These are phyloP conservation scores for Halichondria panicea DNA, from an alignment of 37 sponge, comb jelly and placozoan species.

Conservation along the genomic window DNA sequence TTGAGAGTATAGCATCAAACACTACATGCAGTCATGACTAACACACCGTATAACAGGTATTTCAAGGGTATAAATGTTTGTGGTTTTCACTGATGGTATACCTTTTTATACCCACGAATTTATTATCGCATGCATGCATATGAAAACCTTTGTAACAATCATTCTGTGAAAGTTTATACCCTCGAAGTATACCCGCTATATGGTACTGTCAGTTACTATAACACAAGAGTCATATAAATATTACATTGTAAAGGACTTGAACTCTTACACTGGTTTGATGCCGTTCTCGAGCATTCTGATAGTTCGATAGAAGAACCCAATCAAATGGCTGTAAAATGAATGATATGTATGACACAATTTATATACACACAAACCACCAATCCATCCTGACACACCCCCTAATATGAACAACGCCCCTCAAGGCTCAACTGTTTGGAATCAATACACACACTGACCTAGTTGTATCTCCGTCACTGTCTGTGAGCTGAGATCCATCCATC, in stretches of 20 bases:
- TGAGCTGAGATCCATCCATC: constrained; percentile 81
- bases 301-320: constrained; percentile 97
- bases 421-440: not conserved
- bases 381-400: not conserved
- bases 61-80: too few species aligned
- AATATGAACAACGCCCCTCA: not conserved
- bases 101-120: too few species aligned
- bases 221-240: too few species aligned
- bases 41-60: too few species aligned
- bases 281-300: constrained; percentile 97
- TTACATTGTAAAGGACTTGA: too few species aligned
- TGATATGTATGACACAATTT: not conserved
- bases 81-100: too few species aligned
- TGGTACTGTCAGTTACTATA: too few species aligned
- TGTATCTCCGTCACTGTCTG: constrained; percentile 87
- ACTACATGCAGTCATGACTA: not conserved
- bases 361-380: not conserved
- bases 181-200: too few species aligned
- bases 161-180: too few species aligned
- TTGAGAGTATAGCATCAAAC: not conserved
- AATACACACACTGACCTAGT: constrained; percentile 66
- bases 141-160: too few species aligned
- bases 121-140: too few species aligned
- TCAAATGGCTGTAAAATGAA: constrained; percentile 72
- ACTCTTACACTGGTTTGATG: constrained; percentile 93